phyloP scores from a whole-genome alignment of 37 sponge, comb jelly and placozoan genomes.

The Eunapius fragilis region DNA sequence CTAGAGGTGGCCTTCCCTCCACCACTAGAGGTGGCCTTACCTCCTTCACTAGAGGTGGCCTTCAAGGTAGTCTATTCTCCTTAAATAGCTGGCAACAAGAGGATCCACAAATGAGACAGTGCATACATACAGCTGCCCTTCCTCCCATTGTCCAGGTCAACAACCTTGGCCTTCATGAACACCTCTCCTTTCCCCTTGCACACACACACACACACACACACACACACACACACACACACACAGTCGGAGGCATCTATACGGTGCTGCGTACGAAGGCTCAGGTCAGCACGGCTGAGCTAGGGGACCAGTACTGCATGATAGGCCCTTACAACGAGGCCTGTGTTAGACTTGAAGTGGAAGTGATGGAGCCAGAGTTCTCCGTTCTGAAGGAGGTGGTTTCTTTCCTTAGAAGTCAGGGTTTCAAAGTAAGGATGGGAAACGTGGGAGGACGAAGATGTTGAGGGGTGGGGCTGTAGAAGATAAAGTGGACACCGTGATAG shows the following conservation, averaged over 20 bases:
- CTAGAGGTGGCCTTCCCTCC: too few species aligned
- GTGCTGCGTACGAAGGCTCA: constrained; percentile 95
- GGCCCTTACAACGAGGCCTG: constrained; percentile 88
- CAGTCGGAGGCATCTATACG: constrained; percentile 98
- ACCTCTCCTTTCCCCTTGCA: neutral
- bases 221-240: neutral
- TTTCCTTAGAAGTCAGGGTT: constrained; percentile 71
- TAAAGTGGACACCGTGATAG: too few species aligned
- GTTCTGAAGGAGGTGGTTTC: constrained; percentile 77
- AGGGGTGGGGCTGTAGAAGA: neutral
- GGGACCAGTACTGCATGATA: constrained; percentile 91
- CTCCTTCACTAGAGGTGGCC: too few species aligned
- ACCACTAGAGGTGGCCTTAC: too few species aligned
- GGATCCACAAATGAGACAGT: neutral
- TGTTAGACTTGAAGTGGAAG: constrained; percentile 91
- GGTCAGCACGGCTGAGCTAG: constrained; percentile 87
- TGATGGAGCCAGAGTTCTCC: constrained; percentile 78
- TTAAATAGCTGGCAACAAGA: too few species aligned
- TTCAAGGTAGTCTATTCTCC: too few species aligned
- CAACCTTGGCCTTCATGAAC: neutral
- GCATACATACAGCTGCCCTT: neutral
- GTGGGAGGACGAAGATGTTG: neutral
- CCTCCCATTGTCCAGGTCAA: neutral
- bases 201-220: neutral
- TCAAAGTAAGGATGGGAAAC: constrained; percentile 65